Base-by-base conservation (phyloP, 2,888 invertebrate genomes). In the Plebejus argus region DNA sequence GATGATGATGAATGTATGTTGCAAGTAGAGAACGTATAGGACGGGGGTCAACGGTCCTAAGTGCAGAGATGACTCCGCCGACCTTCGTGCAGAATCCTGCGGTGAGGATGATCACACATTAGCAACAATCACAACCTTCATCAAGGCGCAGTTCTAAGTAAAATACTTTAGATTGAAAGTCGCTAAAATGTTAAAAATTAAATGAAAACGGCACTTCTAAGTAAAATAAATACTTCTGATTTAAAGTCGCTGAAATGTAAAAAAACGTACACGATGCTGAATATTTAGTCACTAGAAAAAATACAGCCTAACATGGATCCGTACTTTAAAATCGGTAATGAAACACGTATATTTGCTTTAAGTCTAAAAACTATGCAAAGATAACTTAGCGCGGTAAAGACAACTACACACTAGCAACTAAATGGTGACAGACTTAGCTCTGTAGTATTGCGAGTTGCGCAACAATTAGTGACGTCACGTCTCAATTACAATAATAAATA, bases 1-100 rank as follows among this genome's bases (percentile, higher is more conserved):
- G 61, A 28, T 61, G 12, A 61, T 61, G 61, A 61, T 61, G 61
- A 61, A 58, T 7, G 61, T 61, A 79, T 83, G 83, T 83, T 79
- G 83, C 80, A 83, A 83, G 75, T 79, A 70, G 82, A 80, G 82
- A 82, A 83, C 82, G 81, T 82, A 81, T 81, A 81, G 83, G 82
- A 81, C 80, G 79, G 81, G 83, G 86, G 85, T 85, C 86, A 84
- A 83, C 78, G 84, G 80, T 84, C 80, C 82, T 83, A 85, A 83
- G 84, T 84, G 83, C 86, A 82, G 81, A 85, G 86, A 86, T 87
- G 85, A 85, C 86, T 83, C 80, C 79, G 79, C 76, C 82, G 84
- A 86, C 87, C 86, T 87, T 86, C 83, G 80, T 61, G 61, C 61
- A 61, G 23, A 45, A 49, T 49, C 39, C 72, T 18, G 20, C 49